phyloP scores from a whole-genome alignment of 2,113 vertebrate species.

The Taxidea taxus region DNA sequence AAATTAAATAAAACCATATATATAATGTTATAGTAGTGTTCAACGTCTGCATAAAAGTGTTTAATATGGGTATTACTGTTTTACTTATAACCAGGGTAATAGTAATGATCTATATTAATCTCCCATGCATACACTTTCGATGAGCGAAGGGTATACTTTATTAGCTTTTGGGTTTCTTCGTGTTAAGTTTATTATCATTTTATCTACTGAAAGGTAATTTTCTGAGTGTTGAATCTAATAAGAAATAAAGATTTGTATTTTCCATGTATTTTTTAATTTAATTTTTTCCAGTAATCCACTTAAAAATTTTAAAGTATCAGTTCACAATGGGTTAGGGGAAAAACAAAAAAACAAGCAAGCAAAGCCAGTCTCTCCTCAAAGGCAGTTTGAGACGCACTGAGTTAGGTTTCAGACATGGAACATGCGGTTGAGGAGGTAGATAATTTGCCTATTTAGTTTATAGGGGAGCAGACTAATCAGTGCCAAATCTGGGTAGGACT shows the following conservation, averaged over 20 bases:
- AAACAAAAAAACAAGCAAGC: background rate
- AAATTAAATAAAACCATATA: background rate
- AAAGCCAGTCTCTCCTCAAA: background rate
- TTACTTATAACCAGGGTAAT: background rate
- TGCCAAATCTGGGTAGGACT: background rate
- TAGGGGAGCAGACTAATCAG: background rate
- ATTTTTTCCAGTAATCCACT: background rate
- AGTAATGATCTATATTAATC: background rate
- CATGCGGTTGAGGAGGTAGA: background rate
- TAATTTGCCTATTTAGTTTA: background rate
- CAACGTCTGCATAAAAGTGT: background rate
- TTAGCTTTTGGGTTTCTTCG: background rate
- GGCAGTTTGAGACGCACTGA: background rate
- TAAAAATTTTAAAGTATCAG: background rate
- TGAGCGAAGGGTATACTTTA: background rate
- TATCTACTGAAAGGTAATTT: background rate
- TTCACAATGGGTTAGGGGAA: background rate
- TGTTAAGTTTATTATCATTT: background rate
- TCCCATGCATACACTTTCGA: background rate
- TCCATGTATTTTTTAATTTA: background rate
- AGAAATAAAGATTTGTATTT: background rate
- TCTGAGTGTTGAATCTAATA: background rate
- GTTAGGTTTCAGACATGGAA: background rate
- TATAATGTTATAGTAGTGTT: background rate
- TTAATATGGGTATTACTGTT: background rate